Percentiles rank a stretch among this genome's conserved stretches.
Evolutionary conservation across 1,140 invertebrate genomes (phyloP).

Genomic region (Chymomyza costata): DNA sequence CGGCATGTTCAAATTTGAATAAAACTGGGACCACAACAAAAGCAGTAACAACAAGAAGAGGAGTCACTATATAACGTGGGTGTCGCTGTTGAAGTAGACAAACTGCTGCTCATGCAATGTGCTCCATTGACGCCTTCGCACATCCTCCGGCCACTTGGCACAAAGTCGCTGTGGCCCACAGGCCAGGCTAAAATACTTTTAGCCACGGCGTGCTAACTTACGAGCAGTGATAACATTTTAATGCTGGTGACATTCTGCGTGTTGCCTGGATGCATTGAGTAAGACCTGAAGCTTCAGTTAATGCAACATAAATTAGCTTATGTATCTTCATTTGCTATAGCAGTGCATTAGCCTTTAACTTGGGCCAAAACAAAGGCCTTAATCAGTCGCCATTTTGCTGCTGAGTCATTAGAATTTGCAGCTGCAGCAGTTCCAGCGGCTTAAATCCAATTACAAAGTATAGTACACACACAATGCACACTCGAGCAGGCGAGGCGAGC

Average conservation of each 20-base stretch:
- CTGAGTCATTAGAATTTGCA: slow-evolving; percentile 67
- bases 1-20: slow-evolving; percentile 66
- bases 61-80: no score
- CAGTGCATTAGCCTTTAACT: slow-evolving; percentile 32
- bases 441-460: slow-evolving; percentile 66
- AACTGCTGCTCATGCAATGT: slow-evolving; percentile 15
- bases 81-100: slow-evolving; percentile 15
- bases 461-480: slow-evolving; percentile 1
- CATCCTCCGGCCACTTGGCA: not conserved
- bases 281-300: slow-evolving; percentile 10
- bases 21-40: slow-evolving; percentile 34
- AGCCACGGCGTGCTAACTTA: slow-evolving; percentile 2
- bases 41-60: not conserved
- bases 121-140: slow-evolving; percentile 42
- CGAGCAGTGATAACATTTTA: slow-evolving; percentile 43
- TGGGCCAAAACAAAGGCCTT: slow-evolving; percentile 3
- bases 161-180: slow-evolving; percentile 1
- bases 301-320: slow-evolving; percentile 42
- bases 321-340: slow-evolving; percentile 55
- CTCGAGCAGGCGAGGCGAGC: not conserved
- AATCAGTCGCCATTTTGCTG: slow-evolving; percentile 13
- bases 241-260: slow-evolving; percentile 48
- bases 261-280: slow-evolving; percentile 2
- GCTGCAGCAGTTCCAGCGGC: slow-evolving; percentile 58
- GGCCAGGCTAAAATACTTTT: slow-evolving; percentile 47